Evolutionary conservation across 2,113 vertebrate genomes (phyloP).

Genomic region (Dromaius novaehollandiae): DNA sequence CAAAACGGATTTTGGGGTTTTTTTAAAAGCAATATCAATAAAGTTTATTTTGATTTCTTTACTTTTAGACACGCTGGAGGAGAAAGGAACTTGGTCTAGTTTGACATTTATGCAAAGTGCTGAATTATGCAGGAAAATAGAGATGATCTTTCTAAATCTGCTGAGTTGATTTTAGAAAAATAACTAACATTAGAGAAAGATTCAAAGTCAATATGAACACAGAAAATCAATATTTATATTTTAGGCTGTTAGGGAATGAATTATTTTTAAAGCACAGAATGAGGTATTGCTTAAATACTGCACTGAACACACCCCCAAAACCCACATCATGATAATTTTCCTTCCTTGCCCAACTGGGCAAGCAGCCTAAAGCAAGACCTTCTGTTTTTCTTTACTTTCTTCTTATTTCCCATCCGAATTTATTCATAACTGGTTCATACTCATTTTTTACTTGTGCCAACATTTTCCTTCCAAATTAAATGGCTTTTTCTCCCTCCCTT

Average conservation of each 20-base stretch:
- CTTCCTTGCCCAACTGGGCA: background rate
- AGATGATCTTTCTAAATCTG: background rate
- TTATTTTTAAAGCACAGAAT: background rate
- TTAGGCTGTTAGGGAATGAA: background rate
- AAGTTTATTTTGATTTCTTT: background rate
- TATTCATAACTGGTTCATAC: background rate
- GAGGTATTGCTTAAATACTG: background rate
- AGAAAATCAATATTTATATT: background rate
- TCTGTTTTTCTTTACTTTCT: background rate
- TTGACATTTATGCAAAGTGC: background rate
- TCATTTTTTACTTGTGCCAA: background rate
- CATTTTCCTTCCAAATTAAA: background rate
- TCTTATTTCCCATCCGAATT: background rate
- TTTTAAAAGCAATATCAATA: background rate
- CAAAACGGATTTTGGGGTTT: background rate
- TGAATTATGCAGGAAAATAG: background rate
- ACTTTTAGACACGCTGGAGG: background rate
- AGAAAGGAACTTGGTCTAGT: background rate
- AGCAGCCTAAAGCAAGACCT: background rate
- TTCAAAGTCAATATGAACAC: background rate
- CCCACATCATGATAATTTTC: background rate
- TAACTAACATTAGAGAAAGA: background rate
- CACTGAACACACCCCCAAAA: background rate
- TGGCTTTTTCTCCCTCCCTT: background rate
- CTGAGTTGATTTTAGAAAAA: background rate